phyloP scores from a whole-genome alignment of 1,140 invertebrate species.

The Atta colombica region DNA sequence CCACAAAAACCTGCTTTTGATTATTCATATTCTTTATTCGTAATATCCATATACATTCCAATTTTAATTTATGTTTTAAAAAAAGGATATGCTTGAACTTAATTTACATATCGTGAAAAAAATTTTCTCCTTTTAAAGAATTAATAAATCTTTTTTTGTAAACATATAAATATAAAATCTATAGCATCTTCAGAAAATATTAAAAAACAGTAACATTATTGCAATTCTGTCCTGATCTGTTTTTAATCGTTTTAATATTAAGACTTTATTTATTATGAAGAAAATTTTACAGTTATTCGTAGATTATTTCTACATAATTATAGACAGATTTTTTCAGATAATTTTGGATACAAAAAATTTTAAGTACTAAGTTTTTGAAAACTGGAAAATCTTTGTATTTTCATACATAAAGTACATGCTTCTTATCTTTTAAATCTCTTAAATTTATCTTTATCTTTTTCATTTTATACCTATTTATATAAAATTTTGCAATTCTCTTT shows the following conservation, averaged over 20 bases:
- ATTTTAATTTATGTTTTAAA: constrained; percentile 10
- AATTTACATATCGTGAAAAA: background rate
- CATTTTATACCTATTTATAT: background rate
- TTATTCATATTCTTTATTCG: background rate
- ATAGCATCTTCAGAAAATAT: background rate
- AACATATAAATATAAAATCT: constrained; percentile 16
- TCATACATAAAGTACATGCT: background rate
- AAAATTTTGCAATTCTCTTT: background rate
- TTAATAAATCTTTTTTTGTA: background rate
- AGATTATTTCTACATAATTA: background rate
- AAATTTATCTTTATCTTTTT: background rate
- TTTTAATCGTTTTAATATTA: background rate
- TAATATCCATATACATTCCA: background rate
- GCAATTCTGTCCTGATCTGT: background rate
- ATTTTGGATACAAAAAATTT: background rate
- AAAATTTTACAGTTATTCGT: background rate
- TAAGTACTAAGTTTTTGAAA: background rate
- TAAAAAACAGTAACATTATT: background rate
- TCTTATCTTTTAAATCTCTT: background rate
- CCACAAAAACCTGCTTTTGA: background rate
- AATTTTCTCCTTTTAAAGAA: background rate
- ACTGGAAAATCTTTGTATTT: background rate
- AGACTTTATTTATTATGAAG: background rate
- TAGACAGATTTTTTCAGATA: background rate
- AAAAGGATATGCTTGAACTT: background rate